A percentile compares a stretch with the other conserved stretches of the same genome.
phyloP scores from a whole-genome alignment of 1,140 invertebrate species.

The Mamestra configurata region DNA sequence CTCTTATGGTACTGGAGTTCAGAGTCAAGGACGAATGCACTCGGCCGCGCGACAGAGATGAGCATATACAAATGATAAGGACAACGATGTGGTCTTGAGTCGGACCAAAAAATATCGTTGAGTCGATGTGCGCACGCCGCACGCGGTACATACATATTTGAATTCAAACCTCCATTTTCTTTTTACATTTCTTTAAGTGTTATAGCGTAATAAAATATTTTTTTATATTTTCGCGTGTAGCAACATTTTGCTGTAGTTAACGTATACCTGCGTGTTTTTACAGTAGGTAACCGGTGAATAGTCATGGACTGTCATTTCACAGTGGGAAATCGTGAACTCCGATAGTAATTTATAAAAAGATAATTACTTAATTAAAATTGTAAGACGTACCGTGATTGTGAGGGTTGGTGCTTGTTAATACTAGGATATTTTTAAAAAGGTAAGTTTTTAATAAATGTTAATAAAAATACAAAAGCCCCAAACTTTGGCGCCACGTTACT shows the following conservation, averaged over 20 bases:
- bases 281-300: conserved; percentile 61
- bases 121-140: conserved; percentile 71
- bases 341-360: background rate
- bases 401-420: conserved; percentile 11
- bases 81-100: conserved; percentile 60
- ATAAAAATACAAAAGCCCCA: background rate
- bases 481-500: no score
- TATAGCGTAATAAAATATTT: conserved; percentile 51
- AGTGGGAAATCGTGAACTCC: conserved; percentile 24
- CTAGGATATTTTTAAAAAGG: background rate
- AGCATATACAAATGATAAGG: conserved; percentile 61
- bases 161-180: background rate
- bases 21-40: conserved; percentile 83
- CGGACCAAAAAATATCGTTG: conserved; percentile 69
- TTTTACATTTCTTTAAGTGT: conserved; percentile 48
- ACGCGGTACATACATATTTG: conserved; percentile 50
- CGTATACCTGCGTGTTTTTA: conserved; percentile 62
- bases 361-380: background rate
- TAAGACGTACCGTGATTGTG: conserved; percentile 29
- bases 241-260: conserved; percentile 57
- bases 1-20: conserved; percentile 69
- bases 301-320: conserved; percentile 45
- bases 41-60: conserved; percentile 62
- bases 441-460: background rate
- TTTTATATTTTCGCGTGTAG: conserved; percentile 50